Percentiles rank a stretch among this genome's conserved stretches.
Evolutionary conservation across 2,797 vertebrate species (phyloP).

Genomic region (Malacoraja senta): DNA sequence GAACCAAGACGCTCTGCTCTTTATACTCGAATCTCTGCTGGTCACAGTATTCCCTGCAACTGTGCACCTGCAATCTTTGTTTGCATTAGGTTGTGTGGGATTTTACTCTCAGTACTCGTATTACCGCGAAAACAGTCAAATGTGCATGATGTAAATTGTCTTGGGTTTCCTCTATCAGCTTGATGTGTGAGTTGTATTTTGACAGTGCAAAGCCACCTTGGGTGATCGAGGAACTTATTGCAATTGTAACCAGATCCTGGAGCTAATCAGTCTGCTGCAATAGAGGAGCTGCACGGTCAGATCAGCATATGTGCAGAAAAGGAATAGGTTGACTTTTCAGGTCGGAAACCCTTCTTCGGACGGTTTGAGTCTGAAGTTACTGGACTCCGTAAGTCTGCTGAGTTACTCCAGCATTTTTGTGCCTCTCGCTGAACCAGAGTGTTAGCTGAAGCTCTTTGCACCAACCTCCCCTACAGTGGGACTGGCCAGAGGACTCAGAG

Average conservation of each 20-base stretch:
- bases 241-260: neutral
- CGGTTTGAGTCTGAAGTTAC: no score
- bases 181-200: constrained; percentile 36
- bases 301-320: no score
- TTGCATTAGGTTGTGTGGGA: neutral
- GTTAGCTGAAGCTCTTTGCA: no score
- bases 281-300: neutral
- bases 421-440: no score
- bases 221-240: constrained; percentile 3
- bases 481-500: no score
- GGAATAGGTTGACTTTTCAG: no score
- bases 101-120: neutral
- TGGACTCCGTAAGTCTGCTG: no score
- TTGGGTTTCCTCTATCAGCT: neutral
- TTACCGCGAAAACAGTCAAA: neutral
- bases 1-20: no score
- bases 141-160: neutral
- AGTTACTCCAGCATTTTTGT: no score
- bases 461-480: no score
- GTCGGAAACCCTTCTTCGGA: no score
- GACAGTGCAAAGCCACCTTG: constrained; percentile 33
- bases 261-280: neutral
- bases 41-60: neutral
- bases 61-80: neutral
- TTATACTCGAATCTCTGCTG: neutral